Percentiles rank a stretch among this genome's conserved stretches.
Conservation (phyloP, 2,113 vertebrate species). For the Chiloscyllium plagiosum region DNA sequence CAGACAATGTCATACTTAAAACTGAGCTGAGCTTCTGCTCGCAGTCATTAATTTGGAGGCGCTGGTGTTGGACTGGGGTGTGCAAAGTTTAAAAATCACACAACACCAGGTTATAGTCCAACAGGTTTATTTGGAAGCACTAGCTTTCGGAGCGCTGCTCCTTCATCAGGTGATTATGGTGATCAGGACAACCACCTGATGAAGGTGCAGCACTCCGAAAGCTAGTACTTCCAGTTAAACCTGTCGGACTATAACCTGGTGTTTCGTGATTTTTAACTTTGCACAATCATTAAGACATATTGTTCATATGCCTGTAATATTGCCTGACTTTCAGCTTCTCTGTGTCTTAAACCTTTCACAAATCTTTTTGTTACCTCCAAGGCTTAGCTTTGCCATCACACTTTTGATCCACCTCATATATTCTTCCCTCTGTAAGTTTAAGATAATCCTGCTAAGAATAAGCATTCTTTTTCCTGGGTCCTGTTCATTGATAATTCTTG, state of each 20-base stretch:
- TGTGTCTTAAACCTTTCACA: no score
- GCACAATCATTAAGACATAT: neutral
- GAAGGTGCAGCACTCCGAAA: no score
- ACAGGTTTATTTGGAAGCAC: no score
- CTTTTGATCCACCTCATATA: neutral
- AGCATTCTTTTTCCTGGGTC: neutral
- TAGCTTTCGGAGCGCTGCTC: no score
- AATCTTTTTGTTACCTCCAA: neutral
- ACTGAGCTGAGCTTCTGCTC: neutral
- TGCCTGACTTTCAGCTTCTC: neutral
- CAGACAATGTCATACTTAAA: neutral
- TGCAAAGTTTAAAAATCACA: no score
- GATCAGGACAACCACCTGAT: no score
- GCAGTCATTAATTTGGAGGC: neutral
- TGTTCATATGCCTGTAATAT: neutral
- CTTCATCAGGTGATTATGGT: no score
- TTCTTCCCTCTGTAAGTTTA: neutral
- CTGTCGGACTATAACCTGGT: no score
- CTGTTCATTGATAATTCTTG: neutral
- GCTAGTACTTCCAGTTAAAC: no score
- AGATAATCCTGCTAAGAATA: neutral
- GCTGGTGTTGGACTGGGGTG: no score
- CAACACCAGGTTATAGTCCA: no score
- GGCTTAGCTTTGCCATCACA: neutral
- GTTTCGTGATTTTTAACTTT: no score